Evolutionary conservation across 2,113 vertebrate genomes (phyloP).

Genomic region (Chunga burmeisteri): DNA sequence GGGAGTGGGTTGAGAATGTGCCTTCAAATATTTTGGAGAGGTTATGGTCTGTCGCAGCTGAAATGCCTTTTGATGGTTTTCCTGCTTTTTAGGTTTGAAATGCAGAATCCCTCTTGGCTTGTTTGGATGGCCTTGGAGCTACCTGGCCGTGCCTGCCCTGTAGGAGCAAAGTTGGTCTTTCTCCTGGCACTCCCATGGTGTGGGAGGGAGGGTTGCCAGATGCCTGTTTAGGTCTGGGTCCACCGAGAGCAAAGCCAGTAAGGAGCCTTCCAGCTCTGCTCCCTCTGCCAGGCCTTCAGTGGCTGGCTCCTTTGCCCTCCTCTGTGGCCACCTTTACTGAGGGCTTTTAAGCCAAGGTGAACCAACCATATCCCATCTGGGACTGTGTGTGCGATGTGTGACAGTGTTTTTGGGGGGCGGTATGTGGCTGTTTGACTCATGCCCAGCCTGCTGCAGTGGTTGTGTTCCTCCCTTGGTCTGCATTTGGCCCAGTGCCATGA

Average conservation of each 20-base stretch:
- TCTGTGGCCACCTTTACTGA: neutral
- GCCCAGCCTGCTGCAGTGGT: neutral
- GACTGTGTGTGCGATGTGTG: no score
- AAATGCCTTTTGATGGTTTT: neutral
- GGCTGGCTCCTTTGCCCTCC: neutral
- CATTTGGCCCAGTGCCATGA: neutral
- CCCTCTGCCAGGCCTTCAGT: neutral
- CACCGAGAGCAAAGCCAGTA: neutral
- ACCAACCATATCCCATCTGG: neutral
- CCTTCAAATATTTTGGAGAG: constrained; percentile 49
- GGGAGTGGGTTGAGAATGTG: neutral
- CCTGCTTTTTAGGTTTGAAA: neutral
- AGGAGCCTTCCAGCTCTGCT: neutral
- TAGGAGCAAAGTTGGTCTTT: neutral
- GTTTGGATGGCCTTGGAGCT: neutral
- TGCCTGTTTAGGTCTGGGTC: neutral
- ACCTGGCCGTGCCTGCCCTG: neutral
- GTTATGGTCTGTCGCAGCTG: constrained; percentile 27
- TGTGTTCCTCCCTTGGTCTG: neutral
- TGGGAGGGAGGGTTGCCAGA: neutral
- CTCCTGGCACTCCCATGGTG: neutral
- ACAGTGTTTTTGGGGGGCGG: neutral
- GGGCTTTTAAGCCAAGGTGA: neutral
- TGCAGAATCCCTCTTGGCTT: neutral
- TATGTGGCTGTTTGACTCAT: neutral